Evolutionary conservation across 1,140 invertebrate species (phyloP).

Genomic region (Diprion similis): DNA sequence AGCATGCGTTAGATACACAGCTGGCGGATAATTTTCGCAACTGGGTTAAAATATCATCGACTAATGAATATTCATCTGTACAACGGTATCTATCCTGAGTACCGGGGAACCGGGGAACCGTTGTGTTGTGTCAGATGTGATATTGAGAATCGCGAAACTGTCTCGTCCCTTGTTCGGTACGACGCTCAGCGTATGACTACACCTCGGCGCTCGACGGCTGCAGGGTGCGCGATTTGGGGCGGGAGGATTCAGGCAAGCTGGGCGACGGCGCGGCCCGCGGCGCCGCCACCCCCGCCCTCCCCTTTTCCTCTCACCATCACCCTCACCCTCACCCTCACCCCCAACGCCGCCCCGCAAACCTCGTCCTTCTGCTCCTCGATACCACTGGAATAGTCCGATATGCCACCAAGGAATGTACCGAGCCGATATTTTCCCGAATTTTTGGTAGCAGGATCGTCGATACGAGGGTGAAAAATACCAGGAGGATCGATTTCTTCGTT

Average conservation of each 20-base stretch:
- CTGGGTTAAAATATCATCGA: too few relatives aligned
- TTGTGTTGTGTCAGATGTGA: not conserved
- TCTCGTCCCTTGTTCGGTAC: not conserved
- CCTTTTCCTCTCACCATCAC: conserved; percentile 19
- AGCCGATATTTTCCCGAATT: conserved; percentile 1
- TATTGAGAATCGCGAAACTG: not conserved
- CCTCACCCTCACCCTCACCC: not conserved
- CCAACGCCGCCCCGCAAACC: not conserved
- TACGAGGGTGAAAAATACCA: too few relatives aligned
- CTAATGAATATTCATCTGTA: too few relatives aligned
- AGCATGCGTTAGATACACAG: too few relatives aligned
- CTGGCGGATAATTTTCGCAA: too few relatives aligned
- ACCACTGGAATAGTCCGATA: too few relatives aligned
- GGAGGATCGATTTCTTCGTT: too few relatives aligned
- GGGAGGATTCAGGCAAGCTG: conserved; percentile 55
- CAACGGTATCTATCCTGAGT: too few relatives aligned
- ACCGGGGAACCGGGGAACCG: too few relatives aligned
- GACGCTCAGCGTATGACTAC: conserved; percentile 56
- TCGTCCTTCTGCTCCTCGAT: conserved; percentile 8
- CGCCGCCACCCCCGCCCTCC: conserved; percentile 49
- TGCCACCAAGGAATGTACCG: too few relatives aligned
- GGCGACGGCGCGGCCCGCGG: conserved; percentile 60
- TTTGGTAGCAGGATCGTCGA: not conserved
- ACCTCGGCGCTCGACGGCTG: conserved; percentile 50
- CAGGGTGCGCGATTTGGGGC: conserved; percentile 35